Percentiles rank a stretch among this genome's conserved stretches.
Conservation (phyloP, 2,888 invertebrate species). For the Gibbula magus region DNA sequence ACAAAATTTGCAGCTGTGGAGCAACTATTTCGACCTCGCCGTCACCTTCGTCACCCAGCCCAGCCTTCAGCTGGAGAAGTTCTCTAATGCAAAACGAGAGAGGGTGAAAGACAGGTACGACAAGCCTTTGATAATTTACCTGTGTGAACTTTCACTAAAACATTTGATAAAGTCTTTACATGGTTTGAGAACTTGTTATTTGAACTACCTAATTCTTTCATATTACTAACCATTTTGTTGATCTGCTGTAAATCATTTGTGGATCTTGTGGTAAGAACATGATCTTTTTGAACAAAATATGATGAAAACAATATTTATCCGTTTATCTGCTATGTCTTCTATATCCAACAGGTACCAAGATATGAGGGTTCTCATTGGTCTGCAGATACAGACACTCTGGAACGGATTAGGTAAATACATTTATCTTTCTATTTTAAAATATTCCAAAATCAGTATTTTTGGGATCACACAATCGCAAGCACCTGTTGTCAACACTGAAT, state of each 20-base stretch:
- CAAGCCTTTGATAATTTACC: too few relatives aligned
- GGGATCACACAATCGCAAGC: not conserved
- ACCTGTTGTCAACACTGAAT: not conserved
- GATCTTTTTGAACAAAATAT: too few relatives aligned
- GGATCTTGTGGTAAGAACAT: too few relatives aligned
- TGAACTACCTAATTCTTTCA: too few relatives aligned
- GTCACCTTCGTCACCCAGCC: slow-evolving; percentile 88
- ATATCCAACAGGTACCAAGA: slow-evolving; percentile 81
- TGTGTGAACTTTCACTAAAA: too few relatives aligned
- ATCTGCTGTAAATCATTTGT: too few relatives aligned
- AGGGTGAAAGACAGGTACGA: slow-evolving; percentile 83
- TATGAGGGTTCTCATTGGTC: slow-evolving; percentile 94
- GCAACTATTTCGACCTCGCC: slow-evolving; percentile 86
- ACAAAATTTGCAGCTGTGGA: slow-evolving; percentile 81
- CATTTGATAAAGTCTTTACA: too few relatives aligned
- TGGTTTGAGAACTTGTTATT: too few relatives aligned
- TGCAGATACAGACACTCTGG: slow-evolving; percentile 94
- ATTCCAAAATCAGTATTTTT: not conserved
- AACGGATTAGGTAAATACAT: slow-evolving; percentile 82
- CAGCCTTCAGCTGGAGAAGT: slow-evolving; percentile 86
- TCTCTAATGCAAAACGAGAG: slow-evolving; percentile 86
- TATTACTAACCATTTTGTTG: too few relatives aligned
- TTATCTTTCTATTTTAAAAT: not conserved
- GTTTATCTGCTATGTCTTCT: too few relatives aligned
- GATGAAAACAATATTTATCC: too few relatives aligned